A percentile compares a stretch with the other conserved stretches of the same genome.
Conservation (phyloP, 1,140 invertebrate genomes). For the Meloidogyne floridensis region DNA sequence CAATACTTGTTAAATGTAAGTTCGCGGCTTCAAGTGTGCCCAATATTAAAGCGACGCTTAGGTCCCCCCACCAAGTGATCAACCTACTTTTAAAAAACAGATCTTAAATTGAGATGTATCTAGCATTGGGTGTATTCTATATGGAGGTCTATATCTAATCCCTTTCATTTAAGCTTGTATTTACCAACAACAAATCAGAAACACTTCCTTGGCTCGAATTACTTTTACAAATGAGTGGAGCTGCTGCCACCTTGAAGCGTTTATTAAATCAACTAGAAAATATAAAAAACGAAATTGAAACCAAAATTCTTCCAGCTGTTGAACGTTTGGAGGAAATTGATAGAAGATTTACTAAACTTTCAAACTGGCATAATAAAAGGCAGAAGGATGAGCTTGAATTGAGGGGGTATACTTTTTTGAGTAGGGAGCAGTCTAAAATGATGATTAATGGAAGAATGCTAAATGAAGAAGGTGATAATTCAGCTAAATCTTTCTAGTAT, state of each 20-base stretch:
- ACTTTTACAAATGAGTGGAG: slow-evolving; percentile 31
- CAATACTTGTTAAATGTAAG: slow-evolving; percentile 30
- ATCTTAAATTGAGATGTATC: no score
- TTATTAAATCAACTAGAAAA: background rate
- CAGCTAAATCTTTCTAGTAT: no score
- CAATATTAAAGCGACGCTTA: no score
- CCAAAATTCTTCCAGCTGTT: slow-evolving; percentile 24
- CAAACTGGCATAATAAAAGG: slow-evolving; percentile 7
- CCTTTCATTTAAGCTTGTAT: background rate
- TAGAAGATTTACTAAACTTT: slow-evolving; percentile 17
- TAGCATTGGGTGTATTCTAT: no score
- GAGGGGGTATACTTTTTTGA: slow-evolving; percentile 34
- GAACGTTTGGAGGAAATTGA: slow-evolving; percentile 23
- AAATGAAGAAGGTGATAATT: no score
- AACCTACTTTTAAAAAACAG: no score
- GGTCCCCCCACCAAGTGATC: no score
- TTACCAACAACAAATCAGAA: slow-evolving; percentile 19
- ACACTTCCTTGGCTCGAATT: slow-evolving; percentile 35
- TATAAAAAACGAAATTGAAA: slow-evolving; percentile 11
- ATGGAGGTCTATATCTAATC: no score
- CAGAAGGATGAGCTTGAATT: slow-evolving; percentile 19
- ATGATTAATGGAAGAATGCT: background rate
- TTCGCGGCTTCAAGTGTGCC: no score
- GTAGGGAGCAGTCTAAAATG: slow-evolving; percentile 10
- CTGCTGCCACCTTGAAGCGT: background rate